Conservation (phyloP, 1,140 invertebrate species). For the Apis mellifera region Amel_HAv3.1 CM009938.2:3325501-3326000, state of each 20-base stretch:
- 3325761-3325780: conserved; percentile 64
- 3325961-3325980: not conserved
- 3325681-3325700: conserved; percentile 65
- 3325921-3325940: not conserved
- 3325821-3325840: conserved; percentile 18
- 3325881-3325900: not conserved
- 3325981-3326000: too few relatives aligned
- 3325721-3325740: conserved; percentile 70
- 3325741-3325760: conserved; percentile 77
- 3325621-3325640: conserved; percentile 66
- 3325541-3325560: conserved; percentile 5
- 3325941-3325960: too few relatives aligned
- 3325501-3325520: not conserved
- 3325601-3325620: conserved; percentile 18
- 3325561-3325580: conserved; percentile 68
- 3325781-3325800: conserved; percentile 74
- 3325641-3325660: conserved; percentile 65
- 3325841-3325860: not conserved
- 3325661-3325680: conserved; percentile 71
- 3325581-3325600: conserved; percentile 57
- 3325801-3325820: conserved; percentile 66
- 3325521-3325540: conserved; percentile 4
- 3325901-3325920: not conserved
- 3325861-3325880: not conserved
- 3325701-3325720: conserved; percentile 66